A percentile compares a stretch with the other conserved stretches of the same genome.
phyloP scores from a whole-genome alignment of 2,888 invertebrate genomes.

The Cataglyphis albicans region DNA sequence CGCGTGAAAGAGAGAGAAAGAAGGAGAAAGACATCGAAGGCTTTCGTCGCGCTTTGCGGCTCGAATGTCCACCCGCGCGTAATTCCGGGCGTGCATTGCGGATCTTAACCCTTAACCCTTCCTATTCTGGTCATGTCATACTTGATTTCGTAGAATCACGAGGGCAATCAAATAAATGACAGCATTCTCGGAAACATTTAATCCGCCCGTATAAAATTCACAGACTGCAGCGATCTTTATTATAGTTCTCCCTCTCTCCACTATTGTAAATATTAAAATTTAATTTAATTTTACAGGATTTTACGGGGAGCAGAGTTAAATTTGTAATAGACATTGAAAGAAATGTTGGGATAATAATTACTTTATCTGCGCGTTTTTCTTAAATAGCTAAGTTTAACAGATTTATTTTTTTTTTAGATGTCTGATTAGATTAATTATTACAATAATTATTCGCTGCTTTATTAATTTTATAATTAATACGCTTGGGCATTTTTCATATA shows the following conservation, averaged over 20 bases:
- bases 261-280: background rate
- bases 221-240: background rate
- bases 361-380: background rate
- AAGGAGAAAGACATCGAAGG: slow-evolving; percentile 64
- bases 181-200: background rate
- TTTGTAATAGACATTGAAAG: background rate
- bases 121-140: background rate
- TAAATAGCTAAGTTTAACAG: background rate
- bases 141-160: slow-evolving; percentile 1
- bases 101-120: slow-evolving; percentile 43
- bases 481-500: background rate
- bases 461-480: background rate
- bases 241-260: background rate
- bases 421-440: background rate
- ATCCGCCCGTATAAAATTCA: background rate
- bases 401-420: background rate
- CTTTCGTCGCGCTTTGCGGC: slow-evolving; percentile 54
- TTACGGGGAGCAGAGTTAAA: background rate
- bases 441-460: background rate
- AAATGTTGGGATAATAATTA: background rate
- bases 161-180: background rate
- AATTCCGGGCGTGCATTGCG: slow-evolving; percentile 14
- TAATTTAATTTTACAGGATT: background rate
- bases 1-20: slow-evolving; percentile 46
- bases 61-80: background rate